Evolutionary conservation across 2,888 invertebrate genomes (phyloP).

Genomic region (Rotaria magnacalcarata): DNA sequence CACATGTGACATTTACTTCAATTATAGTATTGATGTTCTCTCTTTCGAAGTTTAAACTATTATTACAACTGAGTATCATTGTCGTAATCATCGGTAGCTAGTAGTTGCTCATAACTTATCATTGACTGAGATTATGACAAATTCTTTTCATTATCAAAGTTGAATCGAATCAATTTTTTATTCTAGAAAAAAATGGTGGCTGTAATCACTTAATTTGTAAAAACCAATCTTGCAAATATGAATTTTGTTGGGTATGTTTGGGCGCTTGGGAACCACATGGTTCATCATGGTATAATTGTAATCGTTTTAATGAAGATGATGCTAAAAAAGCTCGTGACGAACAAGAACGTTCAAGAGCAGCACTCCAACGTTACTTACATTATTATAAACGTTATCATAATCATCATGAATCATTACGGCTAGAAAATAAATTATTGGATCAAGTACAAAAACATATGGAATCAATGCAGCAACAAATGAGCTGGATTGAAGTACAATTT

Average conservation of each 20-base stretch:
- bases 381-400: slow-evolving; percentile 99
- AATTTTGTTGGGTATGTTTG: slow-evolving; percentile 98
- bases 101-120: no score
- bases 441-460: slow-evolving; percentile 96
- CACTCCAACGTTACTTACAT: slow-evolving; percentile 90
- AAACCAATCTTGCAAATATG: slow-evolving; percentile 91
- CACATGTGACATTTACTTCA: no score
- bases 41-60: no score
- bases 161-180: background rate
- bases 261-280: slow-evolving; percentile 98
- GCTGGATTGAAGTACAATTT: slow-evolving; percentile 99
- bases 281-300: slow-evolving; percentile 75
- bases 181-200: slow-evolving; percentile 74
- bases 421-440: slow-evolving; percentile 84
- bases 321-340: slow-evolving; percentile 91
- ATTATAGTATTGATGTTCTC: no score
- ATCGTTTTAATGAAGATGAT: slow-evolving; percentile 91
- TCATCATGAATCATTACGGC: slow-evolving; percentile 94
- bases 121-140: no score
- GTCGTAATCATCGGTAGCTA: no score
- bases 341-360: slow-evolving; percentile 85
- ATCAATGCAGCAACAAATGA: slow-evolving; percentile 95
- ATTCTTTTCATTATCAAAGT: background rate
- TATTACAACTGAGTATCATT: no score
- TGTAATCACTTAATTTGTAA: slow-evolving; percentile 99